Base-by-base conservation (phyloP, 2,797 vertebrate species). In the Fistularia commersonii region DNA sequence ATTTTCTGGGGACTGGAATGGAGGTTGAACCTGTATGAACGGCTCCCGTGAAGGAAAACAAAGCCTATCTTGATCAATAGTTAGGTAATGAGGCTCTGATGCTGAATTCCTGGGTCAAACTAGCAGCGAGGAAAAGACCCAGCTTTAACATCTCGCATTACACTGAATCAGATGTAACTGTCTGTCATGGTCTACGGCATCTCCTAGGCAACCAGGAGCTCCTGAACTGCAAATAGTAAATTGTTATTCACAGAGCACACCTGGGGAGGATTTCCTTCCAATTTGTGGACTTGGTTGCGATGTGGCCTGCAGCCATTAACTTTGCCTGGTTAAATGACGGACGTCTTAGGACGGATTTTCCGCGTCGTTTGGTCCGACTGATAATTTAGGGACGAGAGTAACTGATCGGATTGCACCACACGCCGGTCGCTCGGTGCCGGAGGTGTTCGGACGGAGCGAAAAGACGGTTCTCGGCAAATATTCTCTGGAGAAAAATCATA, bases 171-270 rank as follows among this genome's bases (percentile, higher is more conserved):
- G 32, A 74, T 67, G 51, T 7, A 51, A 57, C 32, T 55, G 54
- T 64, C 63, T 75, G 57, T 72, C 60, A 53, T 55, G 44, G 39
- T 57, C 50, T 42, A 58, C 41, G 55, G 54, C 41, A 66, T 84
- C 78, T 67, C 76, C 80, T 66, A 49, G 68, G 76, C 52, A 77
- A 82, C 77, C 0, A 35, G 44, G 52, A 72, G 72, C 74, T 57
- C 41, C 57, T 70, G 54, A 45, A 43, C 23, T 38, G 48, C 42
- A 68, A 72, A 64, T 39, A 48, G n/a, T 48, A 31, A 43, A 58
- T 34, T 50, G 55, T 70, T 74, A 54, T 63, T 64, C 42, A 63
- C 67, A 64, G 48, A 66, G 38, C 51, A 6, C 32, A 23, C 23
- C 57, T 60, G 55, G 46, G 47, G 0, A 57, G 45, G 36, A n/a